A percentile compares a stretch with the other conserved stretches of the same genome.
phyloP scores from a whole-genome alignment of 2,797 vertebrate species.

The Enteromius trimaculatus region DNA sequence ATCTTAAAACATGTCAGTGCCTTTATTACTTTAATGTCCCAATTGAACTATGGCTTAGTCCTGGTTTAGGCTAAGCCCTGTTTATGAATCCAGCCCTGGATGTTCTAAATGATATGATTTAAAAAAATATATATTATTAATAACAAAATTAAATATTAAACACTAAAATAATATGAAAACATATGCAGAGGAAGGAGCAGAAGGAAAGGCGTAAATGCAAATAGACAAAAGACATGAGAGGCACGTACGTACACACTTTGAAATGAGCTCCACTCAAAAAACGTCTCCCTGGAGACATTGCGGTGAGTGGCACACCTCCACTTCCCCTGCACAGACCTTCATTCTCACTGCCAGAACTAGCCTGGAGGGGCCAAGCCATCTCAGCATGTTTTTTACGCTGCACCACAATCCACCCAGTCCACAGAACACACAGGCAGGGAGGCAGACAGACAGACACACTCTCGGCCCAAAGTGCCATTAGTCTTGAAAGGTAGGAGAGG shows the following conservation, averaged over 20 bases:
- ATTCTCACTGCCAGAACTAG: slow-evolving; percentile 42
- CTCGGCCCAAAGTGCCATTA: slow-evolving; percentile 53
- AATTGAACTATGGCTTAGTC: too few relatives aligned
- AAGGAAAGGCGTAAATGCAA: slow-evolving; percentile 5
- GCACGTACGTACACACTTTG: slow-evolving; percentile 37
- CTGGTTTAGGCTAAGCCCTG: too few relatives aligned
- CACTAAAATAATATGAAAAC: background rate
- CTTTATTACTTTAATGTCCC: too few relatives aligned
- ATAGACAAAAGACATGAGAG: slow-evolving; percentile 29
- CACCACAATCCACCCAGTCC: slow-evolving; percentile 21
- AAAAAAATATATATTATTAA: background rate
- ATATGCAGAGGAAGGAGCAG: background rate
- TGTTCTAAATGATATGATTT: background rate
- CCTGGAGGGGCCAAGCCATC: slow-evolving; percentile 44
- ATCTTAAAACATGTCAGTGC: too few relatives aligned
- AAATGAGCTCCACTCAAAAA: slow-evolving; percentile 48
- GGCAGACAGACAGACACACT: slow-evolving; percentile 62
- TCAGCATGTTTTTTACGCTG: slow-evolving; percentile 28
- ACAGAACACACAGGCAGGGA: slow-evolving; percentile 21
- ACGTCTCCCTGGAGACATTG: slow-evolving; percentile 45
- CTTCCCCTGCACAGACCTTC: slow-evolving; percentile 38
- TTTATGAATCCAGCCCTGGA: too few relatives aligned
- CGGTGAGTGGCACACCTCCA: slow-evolving; percentile 50
- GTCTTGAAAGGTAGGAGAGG: slow-evolving; percentile 35
- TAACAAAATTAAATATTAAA: background rate